These are phyloP conservation scores for Microcebus tavaratra DNA, from an alignment of 2,113 vertebrate genomes.

Conservation along the genomic window DNA sequence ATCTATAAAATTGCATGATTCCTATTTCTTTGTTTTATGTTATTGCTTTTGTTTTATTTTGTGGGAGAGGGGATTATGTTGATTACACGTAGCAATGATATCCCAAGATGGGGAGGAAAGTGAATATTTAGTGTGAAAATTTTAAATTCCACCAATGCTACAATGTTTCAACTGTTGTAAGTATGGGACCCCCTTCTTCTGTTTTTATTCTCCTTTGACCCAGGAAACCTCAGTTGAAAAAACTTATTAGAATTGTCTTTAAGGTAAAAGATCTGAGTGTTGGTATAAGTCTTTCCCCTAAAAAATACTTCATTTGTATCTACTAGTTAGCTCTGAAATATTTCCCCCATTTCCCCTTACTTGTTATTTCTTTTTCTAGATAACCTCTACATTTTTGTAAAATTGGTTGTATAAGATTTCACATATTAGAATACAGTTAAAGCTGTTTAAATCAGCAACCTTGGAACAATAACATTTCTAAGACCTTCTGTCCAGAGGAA, in stretches of 20 bases:
- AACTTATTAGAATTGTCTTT: conserved; percentile 31
- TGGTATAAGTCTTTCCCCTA: neutral
- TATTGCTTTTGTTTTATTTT: neutral
- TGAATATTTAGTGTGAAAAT: conserved; percentile 1
- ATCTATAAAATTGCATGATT: neutral
- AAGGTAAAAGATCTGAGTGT: conserved; percentile 38
- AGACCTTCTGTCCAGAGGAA: neutral
- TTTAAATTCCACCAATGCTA: neutral
- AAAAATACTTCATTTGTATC: conserved; percentile 8
- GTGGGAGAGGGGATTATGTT: neutral
- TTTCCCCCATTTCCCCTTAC: neutral
- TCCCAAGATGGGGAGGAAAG: neutral
- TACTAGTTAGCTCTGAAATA: neutral
- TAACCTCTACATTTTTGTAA: neutral
- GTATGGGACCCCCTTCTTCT: neutral
- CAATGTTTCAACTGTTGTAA: conserved; percentile 25
- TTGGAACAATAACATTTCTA: neutral
- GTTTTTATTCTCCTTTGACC: neutral
- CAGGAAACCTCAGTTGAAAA: neutral
- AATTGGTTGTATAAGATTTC: neutral
- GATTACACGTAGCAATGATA: neutral
- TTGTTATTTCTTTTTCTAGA: conserved; percentile 55
- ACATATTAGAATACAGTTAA: neutral
- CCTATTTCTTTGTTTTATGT: neutral
- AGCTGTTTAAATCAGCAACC: conserved; percentile 40